Evolutionary conservation across 2,888 invertebrate genomes (phyloP), one percentile per base, ranked within the genome.

Genomic region (Torymus auratus): DNA sequence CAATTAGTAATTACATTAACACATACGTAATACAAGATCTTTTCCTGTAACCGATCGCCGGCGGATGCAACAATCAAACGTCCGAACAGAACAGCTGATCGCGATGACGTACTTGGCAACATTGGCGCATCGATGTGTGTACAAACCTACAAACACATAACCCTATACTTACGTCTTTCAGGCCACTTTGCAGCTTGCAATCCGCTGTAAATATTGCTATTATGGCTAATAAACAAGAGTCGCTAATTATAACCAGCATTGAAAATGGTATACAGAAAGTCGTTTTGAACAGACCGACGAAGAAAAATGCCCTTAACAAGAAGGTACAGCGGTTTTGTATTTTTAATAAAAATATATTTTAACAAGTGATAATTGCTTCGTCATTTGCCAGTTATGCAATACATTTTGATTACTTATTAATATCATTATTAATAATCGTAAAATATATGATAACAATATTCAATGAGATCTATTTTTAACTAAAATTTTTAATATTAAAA

Each of bases 291-390:
- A 94, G 96, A 87, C 96, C 97, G 0, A 89, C 90, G 2, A 96
- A 94, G 90, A 96, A 94, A 88, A 98, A 98, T 93, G 96, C 97
- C 0, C 90, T 97, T 0, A 94, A 93, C 69, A 69, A 82, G 4
- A 85, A 77, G 82, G 88, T 88, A 85, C 56, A 60, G 17, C 17
- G 4, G 15, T 23, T 72, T 72, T 53, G 3, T 58, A 28, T 3
- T 50, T 15, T 20, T 65, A 52, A 15, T 50, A 11, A 65, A 65
- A 65, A 41, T 7, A 41, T 41, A 41, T 15, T n/a, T 55, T 55
- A 20, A 68, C 50, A 61, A 28, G 61, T 72, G 52, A 28, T 60
- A 12, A 53, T n/a, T 20, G 11, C 5, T 53, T 53, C 10, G 23
- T 15, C 17, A n/a, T 23, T 70, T 5, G 41, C 41, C 41, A 41